Evolutionary conservation across 2,113 vertebrate species (phyloP), one percentile per base, ranked within the genome.

Genomic region (Oceanites oceanicus): DNA sequence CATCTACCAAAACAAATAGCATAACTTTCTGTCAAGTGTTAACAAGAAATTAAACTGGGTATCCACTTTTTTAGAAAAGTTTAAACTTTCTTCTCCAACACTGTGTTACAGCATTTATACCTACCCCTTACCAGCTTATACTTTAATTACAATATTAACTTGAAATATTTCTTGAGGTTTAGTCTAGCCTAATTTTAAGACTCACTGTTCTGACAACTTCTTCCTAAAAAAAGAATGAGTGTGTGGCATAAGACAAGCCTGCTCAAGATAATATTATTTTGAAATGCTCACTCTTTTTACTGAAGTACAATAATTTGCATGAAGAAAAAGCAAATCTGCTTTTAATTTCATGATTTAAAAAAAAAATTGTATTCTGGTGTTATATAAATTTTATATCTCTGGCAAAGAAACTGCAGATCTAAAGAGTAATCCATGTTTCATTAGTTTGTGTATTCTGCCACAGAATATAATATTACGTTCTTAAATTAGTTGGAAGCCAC

Each of bases 401-500:
- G 58, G 86, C 49, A 82, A 94, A 58, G 58, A 85, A 92, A 78
- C 44, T 86, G 80, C 53, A 92, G 15, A 63, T 72, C 78, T 91
- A 86, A 89, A 65, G 76, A 92, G 15, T 58, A 94, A 94, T 76
- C 61, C 88, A n/a, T 34, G 12, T 92, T 94, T 91, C 91, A 84
- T 81, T 66, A 87, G 76, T 92, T 87, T 94, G 88, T 97, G 73
- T 89, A 78, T 72, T 91, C 61, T 93, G 86, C 65, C 86, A 82
- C 70, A 66, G 73, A 95, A 94, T 92, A 84, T 81, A 94, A n/a
- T 75, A 97, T 82, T 96, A 81, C 19, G 0, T 68, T 85, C 94
- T 91, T 91, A 94, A 97, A 94, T 95, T 77, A 96, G 68, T 92
- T 93, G 81, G 96, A 96, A 94, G 94, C 70, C 61, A 61, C 83